A percentile compares a stretch with the other conserved stretches of the same genome.
phyloP scores from a whole-genome alignment of 2,113 vertebrate genomes.

The Bujurquina vittata region DNA sequence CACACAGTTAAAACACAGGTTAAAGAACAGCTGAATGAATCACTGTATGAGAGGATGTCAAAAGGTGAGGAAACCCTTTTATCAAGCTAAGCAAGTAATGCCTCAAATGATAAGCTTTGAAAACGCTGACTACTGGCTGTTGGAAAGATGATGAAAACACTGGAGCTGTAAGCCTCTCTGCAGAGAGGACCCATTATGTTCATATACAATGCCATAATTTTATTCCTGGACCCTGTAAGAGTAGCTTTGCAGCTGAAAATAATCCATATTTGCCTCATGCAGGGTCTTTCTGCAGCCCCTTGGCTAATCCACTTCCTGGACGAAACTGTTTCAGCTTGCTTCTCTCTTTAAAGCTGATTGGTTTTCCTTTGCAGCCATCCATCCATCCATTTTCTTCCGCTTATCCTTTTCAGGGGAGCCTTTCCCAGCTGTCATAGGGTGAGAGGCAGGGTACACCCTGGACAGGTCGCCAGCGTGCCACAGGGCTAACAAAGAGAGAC shows the following conservation, averaged over 20 bases:
- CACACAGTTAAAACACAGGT: not conserved
- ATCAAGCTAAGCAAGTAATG: constrained; percentile 43
- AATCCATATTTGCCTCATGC: constrained; percentile 2
- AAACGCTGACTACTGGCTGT: constrained; percentile 31
- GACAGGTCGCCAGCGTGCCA: too few species aligned
- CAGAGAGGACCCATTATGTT: not conserved
- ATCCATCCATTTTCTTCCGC: too few species aligned
- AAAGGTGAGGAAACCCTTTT: constrained; percentile 16
- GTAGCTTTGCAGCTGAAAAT: not conserved
- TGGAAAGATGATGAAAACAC: not conserved
- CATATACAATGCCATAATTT: not conserved
- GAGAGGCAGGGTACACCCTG: too few species aligned
- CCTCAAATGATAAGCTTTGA: not conserved
- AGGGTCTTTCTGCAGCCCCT: not conserved
- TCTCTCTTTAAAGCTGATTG: constrained; percentile 3
- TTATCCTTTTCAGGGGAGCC: too few species aligned
- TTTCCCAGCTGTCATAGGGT: too few species aligned
- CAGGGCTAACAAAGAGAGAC: too few species aligned
- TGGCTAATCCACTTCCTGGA: not conserved
- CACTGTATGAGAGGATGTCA: not conserved
- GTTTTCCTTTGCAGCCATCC: not conserved
- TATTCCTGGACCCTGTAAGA: not conserved
- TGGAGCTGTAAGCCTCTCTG: not conserved
- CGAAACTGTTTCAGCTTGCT: not conserved
- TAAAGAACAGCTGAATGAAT: constrained; percentile 16